Base-by-base conservation (phyloP, 2,888 invertebrate species). In the Diaphora mendica region DNA sequence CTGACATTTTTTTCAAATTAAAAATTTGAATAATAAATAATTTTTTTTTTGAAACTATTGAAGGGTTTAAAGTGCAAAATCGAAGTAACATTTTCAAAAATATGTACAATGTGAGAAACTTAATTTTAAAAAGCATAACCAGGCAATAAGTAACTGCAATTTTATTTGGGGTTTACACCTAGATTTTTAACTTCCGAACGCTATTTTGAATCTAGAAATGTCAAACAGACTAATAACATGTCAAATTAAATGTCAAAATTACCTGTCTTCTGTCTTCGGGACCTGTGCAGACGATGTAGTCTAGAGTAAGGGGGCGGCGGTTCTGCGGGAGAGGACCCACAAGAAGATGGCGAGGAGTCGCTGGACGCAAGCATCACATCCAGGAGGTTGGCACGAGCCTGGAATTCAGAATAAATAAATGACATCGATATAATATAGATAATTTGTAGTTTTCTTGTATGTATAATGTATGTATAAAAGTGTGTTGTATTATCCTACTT, bases 321-420 rank as follows among this genome's bases (percentile, higher is more conserved):
- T 81, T 93, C 94, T 0, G 95, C 95, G 9, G 95, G 95, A 62
- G 97, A 97, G 26, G 97, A 97, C 20, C 97, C 96, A 83, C 97
- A 97, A 8, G 97, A 97, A 44, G 97, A 97, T 39, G 97, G 97
- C 23, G 96, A 96, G 68, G 97, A 97, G 89, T 97, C 97, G 86
- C 97, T 97, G 13, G 97, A 97, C 30, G 97, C 97, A 89, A 97
- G 92, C 97, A 98, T 97, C 83, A 97, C 97, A 91, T 98, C 98
- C 73, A 97, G 91, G 11, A 98, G 93, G 91, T 97, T 97, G 51
- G 97, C 97, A 84, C 98, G 96, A 39, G 97, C 97, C 97, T 98
- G 91, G 7, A 86, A 85, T 64, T 30, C 17, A 17, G 17, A 30
- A 62, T 5, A 30, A 15, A 26, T 7, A 62, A 17, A 17, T 30